These are phyloP conservation scores for Aphaenogaster rudis DNA, from an alignment of 1,140 invertebrate genomes.

Conservation along the genomic window DNA sequence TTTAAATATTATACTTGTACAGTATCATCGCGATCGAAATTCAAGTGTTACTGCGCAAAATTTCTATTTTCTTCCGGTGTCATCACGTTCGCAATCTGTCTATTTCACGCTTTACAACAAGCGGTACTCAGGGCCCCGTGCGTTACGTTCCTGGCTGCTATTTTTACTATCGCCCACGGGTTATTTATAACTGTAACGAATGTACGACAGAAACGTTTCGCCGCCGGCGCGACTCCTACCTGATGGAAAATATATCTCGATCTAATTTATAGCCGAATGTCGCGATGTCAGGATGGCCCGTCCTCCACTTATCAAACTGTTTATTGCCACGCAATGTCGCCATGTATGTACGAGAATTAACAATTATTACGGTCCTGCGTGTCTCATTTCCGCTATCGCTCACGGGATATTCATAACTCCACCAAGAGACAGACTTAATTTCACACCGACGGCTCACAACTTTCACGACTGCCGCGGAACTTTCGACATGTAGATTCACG, in stretches of 20 bases:
- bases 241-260: conserved; percentile 65
- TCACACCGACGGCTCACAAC: not conserved
- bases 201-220: conserved; percentile 80
- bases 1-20: not conserved
- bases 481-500: conserved; percentile 56
- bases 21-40: not conserved
- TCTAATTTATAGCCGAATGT: conserved; percentile 47
- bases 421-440: conserved; percentile 30
- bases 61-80: not conserved
- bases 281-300: not conserved
- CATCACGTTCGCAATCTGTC: not conserved
- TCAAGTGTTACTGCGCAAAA: not conserved
- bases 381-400: not conserved
- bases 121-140: conserved; percentile 22
- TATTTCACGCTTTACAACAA: not conserved
- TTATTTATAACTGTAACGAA: conserved; percentile 82
- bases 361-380: conserved; percentile 2
- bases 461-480: conserved; percentile 50
- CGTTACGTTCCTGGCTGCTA: conserved; percentile 82
- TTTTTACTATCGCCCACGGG: conserved; percentile 81
- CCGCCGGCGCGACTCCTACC: conserved; percentile 66
- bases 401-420: conserved; percentile 38
- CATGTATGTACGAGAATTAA: conserved; percentile 6
- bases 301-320: conserved; percentile 49
- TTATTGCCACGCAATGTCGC: conserved; percentile 7